Evolutionary conservation across 2,797 vertebrate genomes (phyloP), one percentile per base, ranked within the genome.

Genomic region (Dendrocincla fuliginosa): DNA sequence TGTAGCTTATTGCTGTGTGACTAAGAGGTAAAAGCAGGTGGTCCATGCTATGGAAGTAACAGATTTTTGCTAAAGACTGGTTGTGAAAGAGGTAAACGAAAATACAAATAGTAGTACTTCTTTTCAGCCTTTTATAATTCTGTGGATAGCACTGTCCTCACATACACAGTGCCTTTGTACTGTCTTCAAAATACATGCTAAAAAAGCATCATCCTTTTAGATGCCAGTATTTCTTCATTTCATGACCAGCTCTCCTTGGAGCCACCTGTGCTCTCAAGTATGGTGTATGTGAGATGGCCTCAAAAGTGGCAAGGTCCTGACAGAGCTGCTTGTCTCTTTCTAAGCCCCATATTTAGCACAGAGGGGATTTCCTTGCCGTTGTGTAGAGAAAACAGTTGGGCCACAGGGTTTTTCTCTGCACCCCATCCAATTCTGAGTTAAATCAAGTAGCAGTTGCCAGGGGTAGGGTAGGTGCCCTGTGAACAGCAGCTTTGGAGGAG

Each of bases 311-410:
- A 64, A 71, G 53, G 71, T 75, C 50, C 39, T 83, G 60, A 50
- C 53, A 65, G 56, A 90, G 28, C 35, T 68, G 82, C 77, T 82
- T 71, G 7, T 50, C 30, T 93, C 53, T 87, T 68, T 61, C 64
- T 61, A 50, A 83, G 30, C 25, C 71, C 91, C 87, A 61, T 80
- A 92, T 92, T 89, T 93, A 96, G 93, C 75, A 52, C 39, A 25
- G 77, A 91, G 90, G 93, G 93, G 95, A 96, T 95, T 95, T 96
- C 93, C 95, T 96, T 68, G 71, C 87, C 3, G 16, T 85, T 89
- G 79, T 46, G 35, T 61, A 80, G 76, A 83, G 57, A 50, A 93
- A 65, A 32, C 90, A 87, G 93, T 92, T 93, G 77, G 49, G 65
- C 87, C 89, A 87, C 71, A 49, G 33, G 25, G 47, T 73, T 95